Conservation (phyloP, 2,797 vertebrate species). For the Cirrhinus molitorella region DNA sequence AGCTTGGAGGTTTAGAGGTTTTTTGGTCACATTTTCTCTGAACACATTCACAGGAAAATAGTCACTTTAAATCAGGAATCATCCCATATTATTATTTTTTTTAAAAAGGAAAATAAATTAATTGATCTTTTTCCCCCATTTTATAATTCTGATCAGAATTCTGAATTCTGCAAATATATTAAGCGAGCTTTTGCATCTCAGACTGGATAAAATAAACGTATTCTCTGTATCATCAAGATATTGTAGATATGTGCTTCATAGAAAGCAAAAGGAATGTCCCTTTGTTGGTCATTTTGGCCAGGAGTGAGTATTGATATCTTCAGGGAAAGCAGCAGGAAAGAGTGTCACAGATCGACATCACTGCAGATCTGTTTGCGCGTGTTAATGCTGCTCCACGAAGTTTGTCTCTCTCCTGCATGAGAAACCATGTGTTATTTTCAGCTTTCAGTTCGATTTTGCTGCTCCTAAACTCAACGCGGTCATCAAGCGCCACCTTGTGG, state of each 20-base stretch:
- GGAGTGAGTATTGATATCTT: background rate
- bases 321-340: conserved; percentile 4
- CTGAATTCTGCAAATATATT: background rate
- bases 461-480: background rate
- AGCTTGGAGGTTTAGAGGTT: conserved; percentile 15
- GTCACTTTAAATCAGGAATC: background rate
- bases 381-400: conserved; percentile 58
- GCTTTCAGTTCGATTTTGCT: background rate
- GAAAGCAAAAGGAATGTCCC: background rate
- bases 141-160: background rate
- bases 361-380: background rate
- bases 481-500: conserved; percentile 52
- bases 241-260: background rate
- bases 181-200: background rate
- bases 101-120: background rate
- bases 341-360: background rate
- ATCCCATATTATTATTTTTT: background rate
- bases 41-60: background rate
- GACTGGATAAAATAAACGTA: background rate
- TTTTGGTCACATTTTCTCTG: conserved; percentile 23
- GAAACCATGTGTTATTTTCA: conserved; percentile 25
- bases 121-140: background rate
- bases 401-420: conserved; percentile 52
- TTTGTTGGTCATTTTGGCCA: background rate
- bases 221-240: background rate